Evolutionary conservation across 2,797 vertebrate genomes (phyloP), one percentile per base, ranked within the genome.

Genomic region (Aselliscus stoliczkanus): DNA sequence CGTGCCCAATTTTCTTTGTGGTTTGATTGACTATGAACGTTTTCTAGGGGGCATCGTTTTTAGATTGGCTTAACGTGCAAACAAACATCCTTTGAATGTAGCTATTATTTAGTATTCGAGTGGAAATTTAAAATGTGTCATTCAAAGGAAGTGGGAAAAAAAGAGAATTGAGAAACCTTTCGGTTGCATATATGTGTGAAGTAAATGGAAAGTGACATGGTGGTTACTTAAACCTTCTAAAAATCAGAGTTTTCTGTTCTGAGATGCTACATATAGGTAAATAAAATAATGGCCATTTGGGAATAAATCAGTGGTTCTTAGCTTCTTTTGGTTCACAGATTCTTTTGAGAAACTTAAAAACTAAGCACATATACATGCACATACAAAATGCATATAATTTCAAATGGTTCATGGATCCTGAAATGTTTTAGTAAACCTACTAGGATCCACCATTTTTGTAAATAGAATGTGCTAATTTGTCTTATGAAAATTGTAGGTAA

Each of bases 11-110:
- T 95, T 96, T 98, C 96, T 90, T 93, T 96, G 87, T 12, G 21
- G 18, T 42, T 81, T 85, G 42, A 84, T 81, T 85, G 42, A 84
- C 54, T 95, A 14, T 90, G 88, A 60, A 64, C 56, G 79, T 95
- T 97, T 98, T 98, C 97, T 96, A 90, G 62, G 91, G 39, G 15
- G 14, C 69, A 0, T 56, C 54, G 73, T 29, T 69, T 98, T 96
- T 56, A 91, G 76, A 56, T 69, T 95, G 62, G 58, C 94, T 85
- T 95, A 94, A 44, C 9, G 4, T 58, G 8, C 65, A 94, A 23
- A 37, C 7, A 83, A 42, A 5, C 10, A 44, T 79, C 44, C 34
- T 75, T 90, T 82, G 29, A 70, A 83, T 34, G 14, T 76, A n/a
- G 11, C 21, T 86, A 9, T 96, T 91, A 52, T 75, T 96, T 67